Percentiles rank a stretch among this genome's conserved stretches.
Conservation (phyloP, 2,797 vertebrate species). For the Garrulus glandarius region DNA sequence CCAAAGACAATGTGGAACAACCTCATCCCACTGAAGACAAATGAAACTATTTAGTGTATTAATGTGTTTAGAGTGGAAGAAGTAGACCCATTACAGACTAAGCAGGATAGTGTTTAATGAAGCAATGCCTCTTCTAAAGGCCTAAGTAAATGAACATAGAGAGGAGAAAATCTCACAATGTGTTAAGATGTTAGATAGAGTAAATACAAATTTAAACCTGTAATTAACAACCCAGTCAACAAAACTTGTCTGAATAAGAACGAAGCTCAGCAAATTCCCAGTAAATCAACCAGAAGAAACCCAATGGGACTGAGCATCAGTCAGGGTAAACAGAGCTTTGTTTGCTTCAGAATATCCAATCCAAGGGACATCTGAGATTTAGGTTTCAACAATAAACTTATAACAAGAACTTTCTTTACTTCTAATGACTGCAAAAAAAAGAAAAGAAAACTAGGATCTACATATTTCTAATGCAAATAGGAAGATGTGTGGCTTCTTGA, state of each 20-base stretch:
- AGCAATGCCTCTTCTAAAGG: background rate
- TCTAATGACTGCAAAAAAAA: background rate
- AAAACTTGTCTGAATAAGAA: background rate
- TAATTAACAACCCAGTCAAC: constrained; percentile 21
- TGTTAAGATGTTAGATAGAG: background rate
- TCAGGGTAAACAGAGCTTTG: background rate
- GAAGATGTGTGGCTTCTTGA: background rate
- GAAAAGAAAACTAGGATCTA: background rate
- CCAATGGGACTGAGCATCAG: background rate
- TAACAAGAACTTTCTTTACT: background rate
- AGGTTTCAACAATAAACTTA: background rate
- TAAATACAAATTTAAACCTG: constrained; percentile 8
- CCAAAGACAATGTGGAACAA: background rate
- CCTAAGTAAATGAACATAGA: background rate
- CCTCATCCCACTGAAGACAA: background rate
- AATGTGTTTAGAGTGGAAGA: background rate
- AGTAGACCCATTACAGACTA: background rate
- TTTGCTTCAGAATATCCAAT: background rate
- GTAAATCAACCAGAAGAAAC: constrained; percentile 3
- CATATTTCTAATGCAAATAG: background rate
- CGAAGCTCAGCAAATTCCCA: constrained; percentile 17
- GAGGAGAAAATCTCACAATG: background rate
- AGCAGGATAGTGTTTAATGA: constrained; percentile 24
- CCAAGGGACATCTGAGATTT: background rate
- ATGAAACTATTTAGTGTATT: background rate